phyloP scores from a whole-genome alignment of 2,113 vertebrate species.

The Saimiri boliviensis region DNA sequence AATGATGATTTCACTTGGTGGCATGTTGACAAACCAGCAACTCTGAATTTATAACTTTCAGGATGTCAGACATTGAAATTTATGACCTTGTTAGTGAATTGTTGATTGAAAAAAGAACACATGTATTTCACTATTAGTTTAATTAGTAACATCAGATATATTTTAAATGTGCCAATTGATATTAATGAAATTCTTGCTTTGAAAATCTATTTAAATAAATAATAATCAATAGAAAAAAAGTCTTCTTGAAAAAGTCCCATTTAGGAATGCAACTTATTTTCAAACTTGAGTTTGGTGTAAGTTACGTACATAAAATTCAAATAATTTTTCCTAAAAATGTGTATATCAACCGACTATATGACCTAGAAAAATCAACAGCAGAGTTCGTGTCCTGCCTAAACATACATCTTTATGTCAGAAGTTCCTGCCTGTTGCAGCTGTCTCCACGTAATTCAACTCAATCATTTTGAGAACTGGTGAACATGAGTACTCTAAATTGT shows the following conservation, averaged over 20 bases:
- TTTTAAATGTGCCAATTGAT: constrained; percentile 17
- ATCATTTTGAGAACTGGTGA: background rate
- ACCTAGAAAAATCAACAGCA: background rate
- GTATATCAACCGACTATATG: background rate
- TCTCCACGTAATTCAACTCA: background rate
- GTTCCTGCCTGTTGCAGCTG: background rate
- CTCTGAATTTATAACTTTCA: constrained; percentile 61
- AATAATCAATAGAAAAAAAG: background rate
- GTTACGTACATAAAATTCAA: background rate
- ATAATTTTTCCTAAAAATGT: background rate
- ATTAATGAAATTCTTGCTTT: constrained; percentile 15
- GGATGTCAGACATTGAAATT: constrained; percentile 24
- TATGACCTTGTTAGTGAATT: constrained; percentile 14
- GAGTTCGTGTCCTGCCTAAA: background rate
- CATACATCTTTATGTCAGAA: background rate
- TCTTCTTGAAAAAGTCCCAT: background rate
- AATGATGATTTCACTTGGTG: background rate
- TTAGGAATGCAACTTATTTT: background rate
- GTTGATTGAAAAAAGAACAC: constrained; percentile 46
- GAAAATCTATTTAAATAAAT: constrained; percentile 16
- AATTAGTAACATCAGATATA: constrained; percentile 37
- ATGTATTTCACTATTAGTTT: constrained; percentile 40
- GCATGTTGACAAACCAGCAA: background rate
- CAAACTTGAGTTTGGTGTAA: background rate
- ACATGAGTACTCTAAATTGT: background rate